Evolutionary conservation across 2,888 invertebrate genomes (phyloP).

Genomic region (Agriopis marginaria): DNA sequence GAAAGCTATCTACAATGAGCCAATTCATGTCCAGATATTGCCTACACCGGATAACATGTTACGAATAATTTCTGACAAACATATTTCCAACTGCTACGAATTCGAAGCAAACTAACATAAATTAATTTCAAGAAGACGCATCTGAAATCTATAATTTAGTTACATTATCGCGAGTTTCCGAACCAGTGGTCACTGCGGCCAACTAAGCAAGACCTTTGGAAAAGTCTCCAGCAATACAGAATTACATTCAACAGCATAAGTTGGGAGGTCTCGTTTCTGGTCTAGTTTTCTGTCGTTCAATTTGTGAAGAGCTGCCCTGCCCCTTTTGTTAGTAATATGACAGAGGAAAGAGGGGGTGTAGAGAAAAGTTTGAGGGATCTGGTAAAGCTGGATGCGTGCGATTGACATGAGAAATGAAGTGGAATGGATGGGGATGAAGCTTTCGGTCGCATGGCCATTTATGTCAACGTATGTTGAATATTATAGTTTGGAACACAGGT

Average conservation of each 20-base stretch:
- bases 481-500: conserved; percentile 41
- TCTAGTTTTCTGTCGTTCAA: conserved; percentile 49
- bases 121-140: conserved; percentile 56
- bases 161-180: conserved; percentile 76
- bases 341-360: conserved; percentile 35
- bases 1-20: no score
- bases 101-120: conserved; percentile 46
- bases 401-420: conserved; percentile 71
- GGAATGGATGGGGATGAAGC: conserved; percentile 62
- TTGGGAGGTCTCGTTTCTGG: conserved; percentile 52
- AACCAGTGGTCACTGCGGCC: conserved; percentile 66
- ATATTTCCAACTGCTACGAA: background rate
- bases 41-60: background rate
- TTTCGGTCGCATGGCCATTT: conserved; percentile 54
- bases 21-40: no score
- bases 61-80: background rate
- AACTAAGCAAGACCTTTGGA: conserved; percentile 53
- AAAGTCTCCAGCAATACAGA: conserved; percentile 39
- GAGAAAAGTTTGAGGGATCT: conserved; percentile 49
- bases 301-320: conserved; percentile 54
- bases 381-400: conserved; percentile 57
- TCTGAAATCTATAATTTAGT: conserved; percentile 70
- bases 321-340: conserved; percentile 43
- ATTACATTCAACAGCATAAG: conserved; percentile 40
- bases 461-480: conserved; percentile 44